Evolutionary conservation across 1,140 invertebrate species (phyloP), one percentile per base, ranked within the genome.

Genomic region (Drosophila rufa): DNA sequence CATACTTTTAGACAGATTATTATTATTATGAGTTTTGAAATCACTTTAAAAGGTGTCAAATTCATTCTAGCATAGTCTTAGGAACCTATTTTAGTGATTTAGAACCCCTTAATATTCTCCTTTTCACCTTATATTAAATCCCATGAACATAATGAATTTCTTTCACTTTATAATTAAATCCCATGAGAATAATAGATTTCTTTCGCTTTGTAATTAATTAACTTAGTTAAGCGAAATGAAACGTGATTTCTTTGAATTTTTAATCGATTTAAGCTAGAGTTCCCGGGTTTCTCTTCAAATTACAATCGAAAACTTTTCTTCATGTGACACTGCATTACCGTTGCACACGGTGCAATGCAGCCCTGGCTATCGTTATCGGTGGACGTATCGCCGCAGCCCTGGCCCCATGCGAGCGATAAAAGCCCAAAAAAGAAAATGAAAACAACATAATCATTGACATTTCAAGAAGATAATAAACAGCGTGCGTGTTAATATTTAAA

Each of bases 311-410:
- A 55, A 40, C 12, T 22, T 9, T 9, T 11, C 8, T 3, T 1
- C 2, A 1, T 0, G 1, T 36, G 5, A n/a, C 51, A 0, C 14
- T 5, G 15, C 22, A 40, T 25, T 27, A 50, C 47, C 50, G 38
- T 59, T 76, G 14, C n/a, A 4, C 36, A 45, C 9, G 1, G 2
- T 46, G 7, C 2, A 15, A 0, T 12, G 47, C 11, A 51, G 19
- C 79, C 79, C 74, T 82, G 66, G 19, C 7, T 14, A 19, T 5
- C 19, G 36, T 59, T 67, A 82, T 79, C 79, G 80, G 62, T 62
- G 58, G 48, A 2, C 19, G 14, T 11, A 11, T 5, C 30, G 38
- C 27, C 47, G 42, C 51, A 73, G 66, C 79, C 79, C 79, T 81
- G 22, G 60, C 14, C 12, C 25, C 38, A 53, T 45, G 67, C 17